These are phyloP conservation scores for Harpalus rufipes DNA, from an alignment of 2,888 invertebrate genomes.

Conservation along the genomic window DNA sequence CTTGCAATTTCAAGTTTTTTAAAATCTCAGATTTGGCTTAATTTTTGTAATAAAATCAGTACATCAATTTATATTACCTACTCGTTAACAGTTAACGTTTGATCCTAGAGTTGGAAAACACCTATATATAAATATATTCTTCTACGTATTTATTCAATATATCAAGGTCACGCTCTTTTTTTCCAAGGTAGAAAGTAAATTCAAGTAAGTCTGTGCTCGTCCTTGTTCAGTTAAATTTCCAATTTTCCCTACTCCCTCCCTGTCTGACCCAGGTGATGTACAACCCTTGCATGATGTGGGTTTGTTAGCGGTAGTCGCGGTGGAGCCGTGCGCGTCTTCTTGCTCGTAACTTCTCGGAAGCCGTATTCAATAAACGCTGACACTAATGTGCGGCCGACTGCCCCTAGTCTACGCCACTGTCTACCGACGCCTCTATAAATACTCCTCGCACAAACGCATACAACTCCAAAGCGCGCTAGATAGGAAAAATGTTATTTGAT, in stretches of 20 bases:
- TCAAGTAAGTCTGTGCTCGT: not conserved
- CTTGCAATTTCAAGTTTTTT: too few species aligned
- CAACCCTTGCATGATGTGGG: slow-evolving; percentile 61
- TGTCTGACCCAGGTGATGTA: slow-evolving; percentile 57
- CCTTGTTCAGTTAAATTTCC: not conserved
- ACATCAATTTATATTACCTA: too few species aligned
- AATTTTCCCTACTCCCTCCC: not conserved
- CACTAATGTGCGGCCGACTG: slow-evolving; percentile 56
- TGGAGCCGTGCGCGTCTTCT: slow-evolving; percentile 50
- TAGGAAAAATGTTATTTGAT: not conserved
- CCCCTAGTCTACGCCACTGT: slow-evolving; percentile 34
- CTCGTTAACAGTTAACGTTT: too few species aligned
- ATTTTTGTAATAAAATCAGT: too few species aligned
- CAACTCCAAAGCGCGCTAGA: not conserved
- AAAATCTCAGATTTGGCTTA: too few species aligned
- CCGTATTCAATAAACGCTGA: slow-evolving; percentile 62
- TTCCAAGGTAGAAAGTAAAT: not conserved
- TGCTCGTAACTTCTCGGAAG: slow-evolving; percentile 64
- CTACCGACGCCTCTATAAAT: slow-evolving; percentile 49
- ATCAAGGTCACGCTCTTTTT: not conserved
- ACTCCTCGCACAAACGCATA: slow-evolving; percentile 3
- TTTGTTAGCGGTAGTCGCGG: slow-evolving; percentile 63
- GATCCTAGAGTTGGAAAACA: too few species aligned
- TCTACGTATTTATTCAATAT: too few species aligned
- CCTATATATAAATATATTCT: too few species aligned